A percentile compares a stretch with the other conserved stretches of the same genome.
Evolutionary conservation across 2,113 vertebrate genomes (phyloP).

Genomic region (Apeltes quadracus): DNA sequence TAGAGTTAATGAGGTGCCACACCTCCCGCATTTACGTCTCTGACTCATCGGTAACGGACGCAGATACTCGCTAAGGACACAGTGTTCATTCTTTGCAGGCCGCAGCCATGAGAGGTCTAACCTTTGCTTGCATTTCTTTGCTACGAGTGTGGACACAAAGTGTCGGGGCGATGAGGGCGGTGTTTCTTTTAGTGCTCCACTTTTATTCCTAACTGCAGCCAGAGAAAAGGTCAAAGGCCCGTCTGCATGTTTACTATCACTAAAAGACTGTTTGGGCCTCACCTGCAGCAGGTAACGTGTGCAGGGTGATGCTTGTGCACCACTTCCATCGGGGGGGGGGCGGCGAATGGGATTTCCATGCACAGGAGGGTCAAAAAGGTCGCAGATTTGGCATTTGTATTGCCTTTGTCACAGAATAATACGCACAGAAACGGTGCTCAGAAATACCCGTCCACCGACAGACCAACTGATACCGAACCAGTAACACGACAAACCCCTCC

Average conservation of each 20-base stretch:
- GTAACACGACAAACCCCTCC: too few relatives aligned
- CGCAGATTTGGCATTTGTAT: not conserved
- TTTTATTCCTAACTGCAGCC: not conserved
- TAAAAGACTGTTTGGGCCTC: not conserved
- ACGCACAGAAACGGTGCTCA: not conserved
- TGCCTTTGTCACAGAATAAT: conserved; percentile 3
- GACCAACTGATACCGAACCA: not conserved
- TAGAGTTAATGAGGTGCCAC: conserved; percentile 73
- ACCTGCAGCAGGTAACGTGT: too few relatives aligned
- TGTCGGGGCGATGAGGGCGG: conserved; percentile 8
- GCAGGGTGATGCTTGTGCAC: too few relatives aligned
- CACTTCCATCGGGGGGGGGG: too few relatives aligned
- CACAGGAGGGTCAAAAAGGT: not conserved
- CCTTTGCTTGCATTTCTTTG: conserved; percentile 34
- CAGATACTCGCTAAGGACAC: conserved; percentile 46
- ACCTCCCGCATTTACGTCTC: conserved; percentile 55
- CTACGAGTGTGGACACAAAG: conserved; percentile 4
- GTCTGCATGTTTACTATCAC: not conserved
- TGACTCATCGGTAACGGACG: conserved; percentile 47
- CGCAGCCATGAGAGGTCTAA: conserved; percentile 21
- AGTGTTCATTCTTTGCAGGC: conserved; percentile 31
- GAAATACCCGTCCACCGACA: not conserved
- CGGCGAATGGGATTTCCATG: too few relatives aligned
- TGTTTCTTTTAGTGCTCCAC: conserved; percentile 8
- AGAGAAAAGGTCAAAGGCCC: conserved; percentile 15